Percentiles rank a stretch among this genome's conserved stretches.
Conservation (phyloP, 2,888 invertebrate species). For the Mesopsocus fuscifrons region DNA sequence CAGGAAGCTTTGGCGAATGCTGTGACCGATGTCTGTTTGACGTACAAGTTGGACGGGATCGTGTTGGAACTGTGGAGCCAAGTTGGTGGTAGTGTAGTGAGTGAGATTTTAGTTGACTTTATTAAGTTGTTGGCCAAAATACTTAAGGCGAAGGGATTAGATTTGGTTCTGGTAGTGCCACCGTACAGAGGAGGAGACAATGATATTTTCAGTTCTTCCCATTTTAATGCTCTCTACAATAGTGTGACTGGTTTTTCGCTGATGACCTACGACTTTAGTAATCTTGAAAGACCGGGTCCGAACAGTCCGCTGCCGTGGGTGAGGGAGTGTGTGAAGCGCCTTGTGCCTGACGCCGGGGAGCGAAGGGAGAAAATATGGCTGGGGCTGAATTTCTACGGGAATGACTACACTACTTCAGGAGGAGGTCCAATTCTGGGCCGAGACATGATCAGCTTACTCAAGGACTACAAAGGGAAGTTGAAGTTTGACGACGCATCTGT, state of each 20-base stretch:
- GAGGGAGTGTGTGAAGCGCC: slow-evolving; percentile 47
- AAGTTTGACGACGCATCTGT: slow-evolving; percentile 55
- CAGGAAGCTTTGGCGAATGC: slow-evolving; percentile 45
- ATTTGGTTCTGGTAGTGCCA: slow-evolving; percentile 59
- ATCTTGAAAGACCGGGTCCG: slow-evolving; percentile 55
- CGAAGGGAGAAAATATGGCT: slow-evolving; percentile 62
- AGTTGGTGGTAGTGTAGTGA: slow-evolving; percentile 43
- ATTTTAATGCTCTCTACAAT: slow-evolving; percentile 58
- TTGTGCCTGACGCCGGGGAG: slow-evolving; percentile 40
- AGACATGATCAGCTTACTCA: slow-evolving; percentile 57
- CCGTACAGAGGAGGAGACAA: slow-evolving; percentile 41
- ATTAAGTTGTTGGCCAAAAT: slow-evolving; percentile 41
- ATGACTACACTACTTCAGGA: slow-evolving; percentile 63
- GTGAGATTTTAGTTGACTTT: slow-evolving; percentile 36
- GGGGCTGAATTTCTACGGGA: slow-evolving; percentile 88
- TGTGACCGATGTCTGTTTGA: slow-evolving; percentile 47
- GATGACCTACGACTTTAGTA: slow-evolving; percentile 95
- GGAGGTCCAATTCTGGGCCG: slow-evolving; percentile 65
- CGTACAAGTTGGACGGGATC: slow-evolving; percentile 70
- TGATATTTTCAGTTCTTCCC: slow-evolving; percentile 49
- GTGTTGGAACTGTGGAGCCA: slow-evolving; percentile 85
- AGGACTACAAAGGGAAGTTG: slow-evolving; percentile 54
- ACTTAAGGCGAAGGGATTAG: slow-evolving; percentile 26
- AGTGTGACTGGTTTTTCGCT: slow-evolving; percentile 72
- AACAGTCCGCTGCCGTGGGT: slow-evolving; percentile 81